phyloP scores from a whole-genome alignment of 2,113 vertebrate genomes.

The Diglossa brunneiventris region DNA sequence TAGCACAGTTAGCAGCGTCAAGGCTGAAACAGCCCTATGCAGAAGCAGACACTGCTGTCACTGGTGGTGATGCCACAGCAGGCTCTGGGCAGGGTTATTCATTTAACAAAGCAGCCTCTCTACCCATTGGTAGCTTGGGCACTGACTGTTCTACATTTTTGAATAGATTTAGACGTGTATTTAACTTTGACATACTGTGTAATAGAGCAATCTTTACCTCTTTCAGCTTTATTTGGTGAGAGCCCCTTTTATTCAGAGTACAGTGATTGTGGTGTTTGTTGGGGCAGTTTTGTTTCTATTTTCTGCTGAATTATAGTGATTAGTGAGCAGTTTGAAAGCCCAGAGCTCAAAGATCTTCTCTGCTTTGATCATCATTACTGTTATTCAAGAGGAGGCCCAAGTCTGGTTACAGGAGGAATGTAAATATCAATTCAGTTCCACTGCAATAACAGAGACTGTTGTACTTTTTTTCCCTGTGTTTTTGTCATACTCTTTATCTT shows the following conservation, averaged over 20 bases:
- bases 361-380: slow-evolving; percentile 45
- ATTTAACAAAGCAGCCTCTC: slow-evolving; percentile 16
- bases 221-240: slow-evolving; percentile 27
- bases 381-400: not conserved
- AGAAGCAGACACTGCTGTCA: not conserved
- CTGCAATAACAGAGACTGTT: not conserved
- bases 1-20: not conserved
- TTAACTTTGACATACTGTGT: slow-evolving; percentile 30
- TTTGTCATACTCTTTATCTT: not conserved
- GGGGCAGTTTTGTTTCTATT: slow-evolving; percentile 31
- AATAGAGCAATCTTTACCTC: slow-evolving; percentile 13
- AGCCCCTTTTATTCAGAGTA: slow-evolving; percentile 22
- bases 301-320: slow-evolving; percentile 63
- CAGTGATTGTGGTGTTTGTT: slow-evolving; percentile 32
- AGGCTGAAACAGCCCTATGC: not conserved
- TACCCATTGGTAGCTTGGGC: not conserved
- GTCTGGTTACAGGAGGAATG: not conserved
- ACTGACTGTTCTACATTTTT: slow-evolving; percentile 1
- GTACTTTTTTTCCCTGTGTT: not conserved
- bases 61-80: not conserved
- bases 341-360: slow-evolving; percentile 20
- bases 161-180: slow-evolving; percentile 6
- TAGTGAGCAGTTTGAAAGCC: slow-evolving; percentile 34
- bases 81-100: not conserved
- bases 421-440: slow-evolving; percentile 7